phyloP scores from a whole-genome alignment of 2,888 invertebrate species.

The Carabus problematicus region DNA sequence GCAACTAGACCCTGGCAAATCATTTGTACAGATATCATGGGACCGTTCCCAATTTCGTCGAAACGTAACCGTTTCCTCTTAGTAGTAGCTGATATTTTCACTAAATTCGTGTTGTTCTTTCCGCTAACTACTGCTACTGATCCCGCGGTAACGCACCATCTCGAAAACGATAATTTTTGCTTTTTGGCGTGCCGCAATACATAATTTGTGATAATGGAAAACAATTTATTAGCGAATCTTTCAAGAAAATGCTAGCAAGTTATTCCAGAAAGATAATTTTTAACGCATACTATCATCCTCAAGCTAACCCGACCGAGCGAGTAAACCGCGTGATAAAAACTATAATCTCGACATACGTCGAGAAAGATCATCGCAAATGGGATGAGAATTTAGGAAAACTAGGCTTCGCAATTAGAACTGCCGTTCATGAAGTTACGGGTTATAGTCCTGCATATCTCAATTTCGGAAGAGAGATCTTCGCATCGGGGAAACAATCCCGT shows the following conservation, averaged over 20 bases:
- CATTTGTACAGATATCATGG: constrained; percentile 45
- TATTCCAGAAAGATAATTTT: constrained; percentile 44
- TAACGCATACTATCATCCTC: constrained; percentile 50
- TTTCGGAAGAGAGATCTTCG: constrained; percentile 45
- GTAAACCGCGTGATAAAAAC: constrained; percentile 50
- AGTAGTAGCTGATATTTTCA: constrained; percentile 42
- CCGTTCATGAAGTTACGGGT: constrained; percentile 48
- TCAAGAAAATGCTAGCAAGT: constrained; percentile 7
- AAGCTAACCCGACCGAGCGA: constrained; percentile 51
- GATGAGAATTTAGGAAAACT: constrained; percentile 48
- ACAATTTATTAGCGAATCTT: constrained; percentile 42
- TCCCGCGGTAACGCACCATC: not conserved
- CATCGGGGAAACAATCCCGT: not conserved
- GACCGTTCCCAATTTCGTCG: constrained; percentile 37
- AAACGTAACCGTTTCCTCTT: constrained; percentile 36
- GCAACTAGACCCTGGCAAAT: constrained; percentile 42
- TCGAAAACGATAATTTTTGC: constrained; percentile 44
- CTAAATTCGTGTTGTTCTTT: constrained; percentile 28
- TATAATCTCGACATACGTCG: constrained; percentile 47
- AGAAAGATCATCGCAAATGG: constrained; percentile 46
- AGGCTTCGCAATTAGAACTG: constrained; percentile 48
- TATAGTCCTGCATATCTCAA: constrained; percentile 47
- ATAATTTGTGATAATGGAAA: constrained; percentile 47
- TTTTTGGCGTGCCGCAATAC: constrained; percentile 46
- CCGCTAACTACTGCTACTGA: constrained; percentile 35